These are phyloP conservation scores for Drosophila seguyi DNA, from an alignment of 1,140 invertebrate species.

Conservation along the genomic window DNA sequence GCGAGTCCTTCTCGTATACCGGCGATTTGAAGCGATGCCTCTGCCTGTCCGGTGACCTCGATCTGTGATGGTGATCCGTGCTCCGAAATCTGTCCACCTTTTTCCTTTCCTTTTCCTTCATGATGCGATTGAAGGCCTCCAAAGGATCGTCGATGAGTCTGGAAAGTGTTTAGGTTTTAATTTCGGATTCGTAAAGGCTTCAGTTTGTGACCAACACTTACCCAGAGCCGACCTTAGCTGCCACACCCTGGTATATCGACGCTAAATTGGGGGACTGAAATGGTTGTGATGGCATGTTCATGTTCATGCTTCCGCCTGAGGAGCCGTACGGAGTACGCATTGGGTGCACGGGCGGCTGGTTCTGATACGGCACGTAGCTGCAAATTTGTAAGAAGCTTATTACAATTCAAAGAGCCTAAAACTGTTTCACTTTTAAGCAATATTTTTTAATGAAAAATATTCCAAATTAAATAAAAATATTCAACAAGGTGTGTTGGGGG, in stretches of 20 bases:
- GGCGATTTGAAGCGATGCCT: slow-evolving; percentile 68
- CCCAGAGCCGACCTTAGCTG: slow-evolving; percentile 81
- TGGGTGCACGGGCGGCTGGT: slow-evolving; percentile 62
- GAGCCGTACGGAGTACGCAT: slow-evolving; percentile 63
- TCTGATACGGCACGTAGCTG: slow-evolving; percentile 67
- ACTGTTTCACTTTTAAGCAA: slow-evolving; percentile 30
- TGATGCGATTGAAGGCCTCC: slow-evolving; percentile 93
- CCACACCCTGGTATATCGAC: slow-evolving; percentile 82
- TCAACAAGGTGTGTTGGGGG: slow-evolving; percentile 37
- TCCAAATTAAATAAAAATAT: slow-evolving; percentile 13
- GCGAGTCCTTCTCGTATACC: slow-evolving; percentile 54
- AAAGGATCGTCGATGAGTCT: slow-evolving; percentile 92
- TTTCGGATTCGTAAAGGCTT: neutral
- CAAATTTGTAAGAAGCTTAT: slow-evolving; percentile 22
- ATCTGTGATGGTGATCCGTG: slow-evolving; percentile 66
- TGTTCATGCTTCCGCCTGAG: slow-evolving; percentile 58
- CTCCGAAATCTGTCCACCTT: slow-evolving; percentile 87
- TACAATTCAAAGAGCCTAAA: slow-evolving; percentile 34
- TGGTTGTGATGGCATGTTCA: slow-evolving; percentile 61
- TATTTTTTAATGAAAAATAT: slow-evolving; percentile 42
- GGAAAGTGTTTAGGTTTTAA: neutral
- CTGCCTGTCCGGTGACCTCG: slow-evolving; percentile 69
- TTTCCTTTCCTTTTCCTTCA: slow-evolving; percentile 92
- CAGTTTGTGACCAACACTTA: slow-evolving; percentile 28
- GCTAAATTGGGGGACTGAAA: slow-evolving; percentile 76